A percentile compares a stretch with the other conserved stretches of the same genome.
Conservation (phyloP, 2,888 invertebrate genomes). For the Rapana venosa region DNA sequence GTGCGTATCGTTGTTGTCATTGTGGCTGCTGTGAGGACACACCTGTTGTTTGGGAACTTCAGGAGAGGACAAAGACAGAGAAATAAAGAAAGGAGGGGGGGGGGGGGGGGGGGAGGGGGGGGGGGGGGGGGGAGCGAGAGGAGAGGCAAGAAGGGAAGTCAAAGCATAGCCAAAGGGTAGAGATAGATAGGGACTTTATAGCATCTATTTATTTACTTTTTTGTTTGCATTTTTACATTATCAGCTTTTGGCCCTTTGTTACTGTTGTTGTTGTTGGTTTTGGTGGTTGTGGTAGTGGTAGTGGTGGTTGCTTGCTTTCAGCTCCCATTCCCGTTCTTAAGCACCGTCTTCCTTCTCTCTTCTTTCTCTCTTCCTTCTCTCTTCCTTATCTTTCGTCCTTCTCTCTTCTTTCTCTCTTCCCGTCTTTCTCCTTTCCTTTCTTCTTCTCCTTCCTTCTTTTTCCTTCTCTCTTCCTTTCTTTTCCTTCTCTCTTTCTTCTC, state of each 20-base stretch:
- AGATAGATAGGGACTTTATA: too few species aligned
- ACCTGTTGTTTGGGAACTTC: background rate
- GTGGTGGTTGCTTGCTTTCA: too few species aligned
- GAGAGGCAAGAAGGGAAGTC: too few species aligned
- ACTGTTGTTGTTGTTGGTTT: too few species aligned
- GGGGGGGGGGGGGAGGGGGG: background rate
- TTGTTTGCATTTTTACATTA: too few species aligned
- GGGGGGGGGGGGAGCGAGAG: background rate
- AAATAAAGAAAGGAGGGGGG: too few species aligned
- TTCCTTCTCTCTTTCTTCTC: background rate
- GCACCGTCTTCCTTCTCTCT: background rate
- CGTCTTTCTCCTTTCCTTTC: background rate
- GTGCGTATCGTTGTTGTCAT: background rate
- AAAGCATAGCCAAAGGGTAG: too few species aligned
- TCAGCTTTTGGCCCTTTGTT: too few species aligned
- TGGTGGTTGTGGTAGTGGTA: too few species aligned
- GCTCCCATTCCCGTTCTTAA: too few species aligned
- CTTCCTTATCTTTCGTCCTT: background rate
- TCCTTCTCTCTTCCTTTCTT: background rate
- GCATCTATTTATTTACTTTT: too few species aligned
- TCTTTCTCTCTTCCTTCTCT: background rate
- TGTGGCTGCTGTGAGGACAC: background rate
- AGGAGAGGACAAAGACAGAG: slow-evolving; percentile 1
- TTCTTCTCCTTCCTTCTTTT: background rate
- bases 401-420: too few species aligned